Percentiles rank a stretch among this genome's conserved stretches.
Evolutionary conservation across 1,140 invertebrate genomes (phyloP).

Genomic region (Bombus sibiricus): DNA sequence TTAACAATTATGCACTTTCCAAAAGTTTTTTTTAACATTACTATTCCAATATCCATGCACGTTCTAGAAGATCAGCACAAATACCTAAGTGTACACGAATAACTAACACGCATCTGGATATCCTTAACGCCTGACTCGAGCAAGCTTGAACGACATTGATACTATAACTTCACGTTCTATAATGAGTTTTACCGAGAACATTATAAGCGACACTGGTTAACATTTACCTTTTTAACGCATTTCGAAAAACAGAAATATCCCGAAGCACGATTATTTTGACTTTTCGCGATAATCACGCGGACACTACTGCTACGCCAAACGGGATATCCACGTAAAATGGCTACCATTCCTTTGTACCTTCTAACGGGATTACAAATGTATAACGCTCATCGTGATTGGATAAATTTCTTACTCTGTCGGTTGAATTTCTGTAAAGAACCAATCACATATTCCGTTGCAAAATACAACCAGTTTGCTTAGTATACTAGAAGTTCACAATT

Average conservation of each 20-base stretch:
- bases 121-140: slow-evolving; percentile 29
- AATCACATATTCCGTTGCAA: slow-evolving; percentile 16
- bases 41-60: neutral
- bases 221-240: slow-evolving; percentile 67
- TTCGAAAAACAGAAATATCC: slow-evolving; percentile 45
- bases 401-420: slow-evolving; percentile 23
- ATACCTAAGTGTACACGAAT: slow-evolving; percentile 21
- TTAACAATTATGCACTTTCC: neutral
- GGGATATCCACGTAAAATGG: slow-evolving; percentile 62
- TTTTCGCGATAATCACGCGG: slow-evolving; percentile 56
- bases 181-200: neutral
- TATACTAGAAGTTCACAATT: slow-evolving; percentile 5
- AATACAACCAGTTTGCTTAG: slow-evolving; percentile 1
- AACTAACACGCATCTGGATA: slow-evolving; percentile 57
- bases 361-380: slow-evolving; percentile 42
- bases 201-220: slow-evolving; percentile 16
- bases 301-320: slow-evolving; percentile 56
- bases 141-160: slow-evolving; percentile 37
- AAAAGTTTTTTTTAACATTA: slow-evolving; percentile 3
- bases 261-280: slow-evolving; percentile 48
- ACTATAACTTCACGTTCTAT: slow-evolving; percentile 9
- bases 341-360: slow-evolving; percentile 60
- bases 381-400: slow-evolving; percentile 32
- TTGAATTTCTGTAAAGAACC: slow-evolving; percentile 14
- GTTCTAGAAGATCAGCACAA: slow-evolving; percentile 35